Percentiles rank a stretch among this genome's conserved stretches.
Evolutionary conservation across 2,888 invertebrate genomes (phyloP).

Genomic region (Drosophila neotestacea): DNA sequence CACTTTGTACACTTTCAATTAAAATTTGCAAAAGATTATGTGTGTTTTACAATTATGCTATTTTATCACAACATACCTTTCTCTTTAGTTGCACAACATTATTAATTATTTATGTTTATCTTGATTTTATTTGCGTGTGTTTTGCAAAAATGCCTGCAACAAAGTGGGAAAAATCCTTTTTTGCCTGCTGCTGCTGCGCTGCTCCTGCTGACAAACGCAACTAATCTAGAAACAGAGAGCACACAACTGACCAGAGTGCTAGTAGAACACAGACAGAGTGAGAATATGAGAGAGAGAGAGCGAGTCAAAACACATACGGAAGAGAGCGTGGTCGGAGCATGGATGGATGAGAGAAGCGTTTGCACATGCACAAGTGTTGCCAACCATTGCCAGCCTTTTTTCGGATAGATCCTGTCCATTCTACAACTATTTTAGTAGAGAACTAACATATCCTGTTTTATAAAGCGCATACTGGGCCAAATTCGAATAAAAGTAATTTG

Average conservation of each 20-base stretch:
- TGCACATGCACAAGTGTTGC: too few relatives aligned
- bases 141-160: slow-evolving; percentile 46
- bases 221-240: slow-evolving; percentile 56
- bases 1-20: slow-evolving; percentile 18
- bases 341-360: too few relatives aligned
- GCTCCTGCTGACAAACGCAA: slow-evolving; percentile 61
- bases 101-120: slow-evolving; percentile 11
- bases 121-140: slow-evolving; percentile 6
- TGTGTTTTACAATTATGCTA: background rate
- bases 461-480: too few relatives aligned
- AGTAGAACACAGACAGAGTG: slow-evolving; percentile 10
- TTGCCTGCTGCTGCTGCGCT: slow-evolving; percentile 49
- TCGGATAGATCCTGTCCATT: too few relatives aligned
- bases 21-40: background rate
- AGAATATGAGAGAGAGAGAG: slow-evolving; percentile 4
- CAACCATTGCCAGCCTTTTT: too few relatives aligned
- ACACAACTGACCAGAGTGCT: slow-evolving; percentile 42
- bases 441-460: too few relatives aligned
- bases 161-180: slow-evolving; percentile 52
- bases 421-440: too few relatives aligned
- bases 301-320: slow-evolving; percentile 6
- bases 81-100: slow-evolving; percentile 34
- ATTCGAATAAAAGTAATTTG: too few relatives aligned
- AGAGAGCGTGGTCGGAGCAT: background rate
- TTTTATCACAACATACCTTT: slow-evolving; percentile 27